Conservation (phyloP, 2,113 vertebrate genomes). For the Entomyzon cyanotis region DNA sequence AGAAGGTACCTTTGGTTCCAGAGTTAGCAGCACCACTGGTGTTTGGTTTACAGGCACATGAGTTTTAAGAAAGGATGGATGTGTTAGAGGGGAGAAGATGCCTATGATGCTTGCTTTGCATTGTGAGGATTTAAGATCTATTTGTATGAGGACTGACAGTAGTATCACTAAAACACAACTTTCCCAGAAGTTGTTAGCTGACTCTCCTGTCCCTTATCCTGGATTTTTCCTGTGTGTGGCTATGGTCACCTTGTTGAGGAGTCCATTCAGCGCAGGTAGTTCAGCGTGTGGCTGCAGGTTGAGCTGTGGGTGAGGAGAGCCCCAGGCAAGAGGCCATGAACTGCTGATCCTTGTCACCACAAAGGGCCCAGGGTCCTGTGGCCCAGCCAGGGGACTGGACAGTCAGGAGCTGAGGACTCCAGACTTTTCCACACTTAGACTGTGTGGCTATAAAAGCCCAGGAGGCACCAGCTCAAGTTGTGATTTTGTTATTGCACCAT, state of each 20-base stretch:
- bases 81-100: not conserved
- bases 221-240: not conserved
- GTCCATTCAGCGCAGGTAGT: not conserved
- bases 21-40: not conserved
- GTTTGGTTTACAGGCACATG: not conserved
- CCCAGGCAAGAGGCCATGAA: accelerated
- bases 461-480: not conserved
- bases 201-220: not conserved
- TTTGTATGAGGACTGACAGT: not conserved
- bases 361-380: too few relatives aligned
- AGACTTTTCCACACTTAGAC: not conserved
- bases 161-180: not conserved
- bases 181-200: not conserved
- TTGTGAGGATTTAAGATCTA: not conserved
- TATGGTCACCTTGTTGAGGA: not conserved
- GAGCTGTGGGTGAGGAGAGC: not conserved
- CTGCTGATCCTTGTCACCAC: not conserved
- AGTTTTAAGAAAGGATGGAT: not conserved
- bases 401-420: not conserved
- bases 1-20: not conserved
- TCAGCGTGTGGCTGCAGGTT: not conserved
- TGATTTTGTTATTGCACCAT: not conserved
- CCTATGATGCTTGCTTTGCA: not conserved
- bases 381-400: not conserved
- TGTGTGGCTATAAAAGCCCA: not conserved